Evolutionary conservation across 2,888 invertebrate genomes (phyloP).

Genomic region (Eupithecia exiguata): DNA sequence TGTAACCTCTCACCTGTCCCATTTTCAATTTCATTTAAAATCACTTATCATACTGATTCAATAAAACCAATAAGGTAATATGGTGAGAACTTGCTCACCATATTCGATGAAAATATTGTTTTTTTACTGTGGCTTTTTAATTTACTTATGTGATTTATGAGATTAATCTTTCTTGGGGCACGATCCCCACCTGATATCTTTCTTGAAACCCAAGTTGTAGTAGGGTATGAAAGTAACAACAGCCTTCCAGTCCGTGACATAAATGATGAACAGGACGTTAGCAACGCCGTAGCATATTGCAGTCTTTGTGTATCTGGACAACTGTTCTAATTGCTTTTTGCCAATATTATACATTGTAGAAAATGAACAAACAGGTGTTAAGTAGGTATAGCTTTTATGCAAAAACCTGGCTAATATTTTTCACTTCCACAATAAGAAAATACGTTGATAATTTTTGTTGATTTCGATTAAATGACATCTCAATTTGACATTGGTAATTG

Average conservation of each 20-base stretch:
- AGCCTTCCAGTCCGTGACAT: slow-evolving; percentile 90
- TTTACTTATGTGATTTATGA: background rate
- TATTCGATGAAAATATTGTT: background rate
- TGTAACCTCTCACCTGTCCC: slow-evolving; percentile 36
- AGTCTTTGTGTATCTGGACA: slow-evolving; percentile 77
- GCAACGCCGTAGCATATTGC: slow-evolving; percentile 84
- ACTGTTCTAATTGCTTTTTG: slow-evolving; percentile 84
- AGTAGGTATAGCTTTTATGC: background rate
- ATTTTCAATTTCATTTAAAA: background rate
- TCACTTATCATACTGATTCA: background rate
- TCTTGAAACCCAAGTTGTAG: slow-evolving; percentile 77
- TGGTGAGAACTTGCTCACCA: no score
- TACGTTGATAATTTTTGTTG: background rate
- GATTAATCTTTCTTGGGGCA: background rate
- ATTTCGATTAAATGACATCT: background rate
- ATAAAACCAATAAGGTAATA: background rate
- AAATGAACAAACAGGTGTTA: slow-evolving; percentile 13
- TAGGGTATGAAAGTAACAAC: slow-evolving; percentile 88
- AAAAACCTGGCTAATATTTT: background rate
- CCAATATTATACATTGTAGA: slow-evolving; percentile 64
- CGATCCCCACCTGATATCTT: slow-evolving; percentile 3
- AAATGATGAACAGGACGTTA: slow-evolving; percentile 81
- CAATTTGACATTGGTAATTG: background rate
- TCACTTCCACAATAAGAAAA: background rate
- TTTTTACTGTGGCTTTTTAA: background rate